Percentiles rank a stretch among this genome's conserved stretches.
Evolutionary conservation across 2,113 vertebrate species (phyloP).

Genomic region (Chamaea fasciata): DNA sequence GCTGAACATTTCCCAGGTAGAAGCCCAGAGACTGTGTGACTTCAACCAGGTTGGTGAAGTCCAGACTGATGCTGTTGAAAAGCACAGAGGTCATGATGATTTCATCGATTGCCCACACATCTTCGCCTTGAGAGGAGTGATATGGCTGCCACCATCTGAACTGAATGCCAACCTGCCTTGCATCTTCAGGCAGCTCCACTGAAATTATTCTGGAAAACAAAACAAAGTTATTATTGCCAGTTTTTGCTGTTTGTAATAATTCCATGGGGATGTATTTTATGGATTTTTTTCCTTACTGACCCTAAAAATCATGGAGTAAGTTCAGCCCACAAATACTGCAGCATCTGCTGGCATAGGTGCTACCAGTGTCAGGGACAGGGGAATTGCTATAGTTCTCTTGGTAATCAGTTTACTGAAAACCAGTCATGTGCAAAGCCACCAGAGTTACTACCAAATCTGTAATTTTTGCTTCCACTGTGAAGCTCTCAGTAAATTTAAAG

Average conservation of each 20-base stretch:
- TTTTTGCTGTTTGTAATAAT: background rate
- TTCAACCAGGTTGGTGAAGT: constrained; percentile 94
- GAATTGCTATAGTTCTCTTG: background rate
- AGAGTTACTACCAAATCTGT: background rate
- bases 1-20: constrained; percentile 94
- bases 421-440: background rate
- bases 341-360: background rate
- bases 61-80: constrained; percentile 96
- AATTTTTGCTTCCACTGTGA: background rate
- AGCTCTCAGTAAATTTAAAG: background rate
- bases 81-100: constrained; percentile 97
- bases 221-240: background rate
- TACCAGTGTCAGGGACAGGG: background rate
- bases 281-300: background rate
- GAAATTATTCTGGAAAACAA: constrained; percentile 86
- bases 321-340: background rate
- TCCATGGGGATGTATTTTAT: background rate
- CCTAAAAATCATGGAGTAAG: background rate
- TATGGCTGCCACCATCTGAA: constrained; percentile 99
- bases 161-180: constrained; percentile 91
- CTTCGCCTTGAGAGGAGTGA: constrained; percentile 90
- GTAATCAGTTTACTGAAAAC: background rate
- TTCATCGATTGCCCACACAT: constrained; percentile 97
- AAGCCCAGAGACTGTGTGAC: constrained; percentile 97
- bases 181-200: constrained; percentile 89